Conservation (phyloP, 2,797 vertebrate genomes). For the Tachyglossus aculeatus region DNA sequence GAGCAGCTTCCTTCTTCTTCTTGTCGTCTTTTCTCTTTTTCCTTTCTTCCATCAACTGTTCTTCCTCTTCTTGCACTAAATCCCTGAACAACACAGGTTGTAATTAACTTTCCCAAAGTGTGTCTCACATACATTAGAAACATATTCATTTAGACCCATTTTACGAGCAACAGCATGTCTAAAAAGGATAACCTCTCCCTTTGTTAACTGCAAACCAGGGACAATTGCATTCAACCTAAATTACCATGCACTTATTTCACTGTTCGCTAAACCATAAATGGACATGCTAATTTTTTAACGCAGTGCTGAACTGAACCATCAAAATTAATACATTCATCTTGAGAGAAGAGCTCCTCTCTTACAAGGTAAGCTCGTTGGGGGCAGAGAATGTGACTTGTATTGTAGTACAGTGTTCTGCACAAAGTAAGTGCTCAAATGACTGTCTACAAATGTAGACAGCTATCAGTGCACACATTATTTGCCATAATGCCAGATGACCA, state of each 20-base stretch:
- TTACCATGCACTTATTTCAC: background rate
- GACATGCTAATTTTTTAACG: too few relatives aligned
- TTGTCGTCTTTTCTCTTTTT: constrained; percentile 90
- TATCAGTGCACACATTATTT: too few relatives aligned
- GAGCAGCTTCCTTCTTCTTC: constrained; percentile 86
- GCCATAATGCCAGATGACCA: too few relatives aligned
- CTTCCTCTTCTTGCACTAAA: constrained; percentile 87
- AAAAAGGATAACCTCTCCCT: constrained; percentile 54
- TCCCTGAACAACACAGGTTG: constrained; percentile 83
- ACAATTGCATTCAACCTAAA: background rate
- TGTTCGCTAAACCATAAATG: too few relatives aligned
- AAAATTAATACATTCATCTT: too few relatives aligned
- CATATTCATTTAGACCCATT: constrained; percentile 66
- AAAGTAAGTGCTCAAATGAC: too few relatives aligned
- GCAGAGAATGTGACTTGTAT: too few relatives aligned
- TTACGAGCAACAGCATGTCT: constrained; percentile 43
- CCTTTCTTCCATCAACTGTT: constrained; percentile 96
- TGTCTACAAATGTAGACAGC: too few relatives aligned
- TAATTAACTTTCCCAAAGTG: constrained; percentile 76
- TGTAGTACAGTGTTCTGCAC: too few relatives aligned
- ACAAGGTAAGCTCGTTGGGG: background rate
- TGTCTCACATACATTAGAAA: constrained; percentile 70
- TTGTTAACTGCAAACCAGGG: constrained; percentile 41
- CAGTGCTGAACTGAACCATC: too few relatives aligned
- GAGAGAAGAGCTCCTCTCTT: background rate